phyloP scores from a whole-genome alignment of 2,888 invertebrate species.

The Aphidoletes aphidimyza region DNA sequence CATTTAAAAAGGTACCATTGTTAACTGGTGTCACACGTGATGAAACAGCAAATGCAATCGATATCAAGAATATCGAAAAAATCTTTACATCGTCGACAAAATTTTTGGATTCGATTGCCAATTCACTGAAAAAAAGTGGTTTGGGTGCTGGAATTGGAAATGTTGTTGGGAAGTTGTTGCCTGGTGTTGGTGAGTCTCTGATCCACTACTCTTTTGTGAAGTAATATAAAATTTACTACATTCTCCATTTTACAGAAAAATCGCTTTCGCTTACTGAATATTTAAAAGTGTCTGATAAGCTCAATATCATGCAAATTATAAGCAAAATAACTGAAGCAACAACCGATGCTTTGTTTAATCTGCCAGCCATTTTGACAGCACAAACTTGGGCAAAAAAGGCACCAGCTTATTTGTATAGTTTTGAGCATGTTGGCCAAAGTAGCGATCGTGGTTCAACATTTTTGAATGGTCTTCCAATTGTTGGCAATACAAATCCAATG shows the following conservation, averaged over 20 bases:
- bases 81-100: conserved; percentile 62
- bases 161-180: not conserved
- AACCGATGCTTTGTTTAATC: conserved; percentile 81
- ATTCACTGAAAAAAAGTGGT: conserved; percentile 31
- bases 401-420: conserved; percentile 78
- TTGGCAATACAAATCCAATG: conserved; percentile 65
- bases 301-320: conserved; percentile 62
- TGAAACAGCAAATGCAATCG: conserved; percentile 70
- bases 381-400: conserved; percentile 75
- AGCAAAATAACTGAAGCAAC: conserved; percentile 64
- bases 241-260: not conserved
- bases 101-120: conserved; percentile 54
- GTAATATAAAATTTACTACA: not conserved
- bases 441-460: conserved; percentile 72
- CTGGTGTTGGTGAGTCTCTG: conserved; percentile 50
- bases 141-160: not conserved
- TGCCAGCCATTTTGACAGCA: conserved; percentile 78
- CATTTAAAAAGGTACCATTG: conserved; percentile 72
- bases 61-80: conserved; percentile 64
- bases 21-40: conserved; percentile 79
- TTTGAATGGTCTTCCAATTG: conserved; percentile 74
- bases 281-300: conserved; percentile 62
- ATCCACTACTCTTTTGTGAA: too few species aligned
- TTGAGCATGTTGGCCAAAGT: conserved; percentile 75
- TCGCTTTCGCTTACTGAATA: conserved; percentile 59